Percentiles rank a stretch among this genome's conserved stretches.
Evolutionary conservation across 2,797 vertebrate species (phyloP).

Genomic region (Bovichtus variegatus): DNA sequence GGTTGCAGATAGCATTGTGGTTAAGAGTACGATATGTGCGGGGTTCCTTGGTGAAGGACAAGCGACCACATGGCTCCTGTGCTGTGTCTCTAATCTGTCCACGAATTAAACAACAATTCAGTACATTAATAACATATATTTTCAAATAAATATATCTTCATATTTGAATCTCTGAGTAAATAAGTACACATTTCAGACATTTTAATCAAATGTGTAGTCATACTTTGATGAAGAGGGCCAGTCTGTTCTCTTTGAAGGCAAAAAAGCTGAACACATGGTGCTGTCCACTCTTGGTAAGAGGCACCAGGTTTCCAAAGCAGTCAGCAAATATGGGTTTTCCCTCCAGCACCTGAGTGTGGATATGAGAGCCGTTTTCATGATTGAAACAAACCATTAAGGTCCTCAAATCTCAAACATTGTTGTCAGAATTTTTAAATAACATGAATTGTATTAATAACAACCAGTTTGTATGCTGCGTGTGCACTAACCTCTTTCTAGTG

Average conservation of each 20-base stretch:
- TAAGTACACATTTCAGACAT: neutral
- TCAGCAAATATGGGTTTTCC: constrained; percentile 98
- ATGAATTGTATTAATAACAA: neutral
- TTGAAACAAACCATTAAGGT: constrained; percentile 3
- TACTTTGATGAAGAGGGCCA: constrained; percentile 99
- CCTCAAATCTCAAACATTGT: neutral
- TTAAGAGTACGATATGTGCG: constrained; percentile 94
- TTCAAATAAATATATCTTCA: constrained; percentile 5
- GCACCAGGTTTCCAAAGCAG: constrained; percentile 98
- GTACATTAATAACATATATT: constrained; percentile 8
- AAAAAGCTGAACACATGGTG: constrained; percentile 99
- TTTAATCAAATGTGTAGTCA: neutral
- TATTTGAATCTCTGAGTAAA: constrained; percentile 1
- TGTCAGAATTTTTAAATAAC: constrained; percentile 6
- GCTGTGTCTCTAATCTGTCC: constrained; percentile 94
- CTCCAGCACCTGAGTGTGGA: constrained; percentile 90
- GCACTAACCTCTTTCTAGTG: neutral
- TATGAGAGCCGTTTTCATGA: constrained; percentile 25
- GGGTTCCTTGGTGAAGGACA: constrained; percentile 98
- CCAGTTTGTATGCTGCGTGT: neutral
- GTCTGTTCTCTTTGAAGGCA: constrained; percentile 98
- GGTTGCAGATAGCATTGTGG: constrained; percentile 97
- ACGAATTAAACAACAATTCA: constrained; percentile 20
- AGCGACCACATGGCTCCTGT: constrained; percentile 95
- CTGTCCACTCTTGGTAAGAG: constrained; percentile 96